These are phyloP conservation scores for Pleuronectes platessa DNA, from an alignment of 2,113 vertebrate species.

Conservation along the genomic window DNA sequence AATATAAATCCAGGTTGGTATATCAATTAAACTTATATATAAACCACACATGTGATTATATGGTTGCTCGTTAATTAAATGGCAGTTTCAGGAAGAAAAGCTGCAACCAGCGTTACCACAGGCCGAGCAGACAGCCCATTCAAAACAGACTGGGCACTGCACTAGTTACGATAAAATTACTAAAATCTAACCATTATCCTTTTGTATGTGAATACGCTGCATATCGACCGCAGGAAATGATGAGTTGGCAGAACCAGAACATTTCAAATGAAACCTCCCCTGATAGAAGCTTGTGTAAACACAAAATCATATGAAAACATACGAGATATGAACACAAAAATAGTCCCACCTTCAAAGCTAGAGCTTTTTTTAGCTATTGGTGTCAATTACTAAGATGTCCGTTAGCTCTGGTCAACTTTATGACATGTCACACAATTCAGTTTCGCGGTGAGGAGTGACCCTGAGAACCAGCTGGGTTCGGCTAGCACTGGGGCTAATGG, in stretches of 20 bases:
- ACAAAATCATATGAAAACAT: slow-evolving; percentile 21
- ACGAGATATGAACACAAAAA: slow-evolving; percentile 65
- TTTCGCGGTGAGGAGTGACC: slow-evolving; percentile 75
- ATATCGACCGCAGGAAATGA: slow-evolving; percentile 11
- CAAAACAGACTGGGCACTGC: too few species aligned
- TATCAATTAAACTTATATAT: too few species aligned
- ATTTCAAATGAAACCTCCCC: background rate
- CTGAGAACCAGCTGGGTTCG: slow-evolving; percentile 29
- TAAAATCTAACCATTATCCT: background rate
- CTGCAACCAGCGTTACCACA: too few species aligned
- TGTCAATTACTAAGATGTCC: slow-evolving; percentile 72
- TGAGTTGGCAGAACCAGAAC: slow-evolving; percentile 11
- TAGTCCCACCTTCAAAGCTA: too few species aligned
- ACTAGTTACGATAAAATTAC: background rate
- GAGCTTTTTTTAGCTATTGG: slow-evolving; percentile 59
- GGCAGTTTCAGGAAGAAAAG: too few species aligned
- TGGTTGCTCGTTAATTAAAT: too few species aligned
- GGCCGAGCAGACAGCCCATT: too few species aligned
- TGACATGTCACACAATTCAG: slow-evolving; percentile 69
- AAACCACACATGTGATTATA: too few species aligned
- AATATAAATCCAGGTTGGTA: too few species aligned
- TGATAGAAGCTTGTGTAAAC: slow-evolving; percentile 53
- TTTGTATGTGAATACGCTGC: slow-evolving; percentile 1
- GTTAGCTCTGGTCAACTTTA: slow-evolving; percentile 69
- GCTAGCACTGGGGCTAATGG: slow-evolving; percentile 64